Conservation (phyloP, 2,888 invertebrate species). For the Beris chalybata region DNA sequence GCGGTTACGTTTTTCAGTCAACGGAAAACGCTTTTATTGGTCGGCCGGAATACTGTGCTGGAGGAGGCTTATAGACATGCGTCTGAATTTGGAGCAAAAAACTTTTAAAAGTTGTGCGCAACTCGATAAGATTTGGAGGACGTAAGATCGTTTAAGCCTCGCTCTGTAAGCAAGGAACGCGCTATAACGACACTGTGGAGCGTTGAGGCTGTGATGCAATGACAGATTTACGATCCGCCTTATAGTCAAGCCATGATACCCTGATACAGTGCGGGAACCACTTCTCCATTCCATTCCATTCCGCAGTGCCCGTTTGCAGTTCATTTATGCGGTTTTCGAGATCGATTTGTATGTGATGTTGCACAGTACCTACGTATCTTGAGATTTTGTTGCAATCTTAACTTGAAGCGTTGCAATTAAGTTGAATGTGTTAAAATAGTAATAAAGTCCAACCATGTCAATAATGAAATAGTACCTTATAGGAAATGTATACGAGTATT, state of each 20-base stretch:
- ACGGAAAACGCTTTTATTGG: conserved; percentile 27
- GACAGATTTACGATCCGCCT: conserved; percentile 7
- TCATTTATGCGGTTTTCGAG: conserved; percentile 4
- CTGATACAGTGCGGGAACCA: neutral
- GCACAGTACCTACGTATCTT: neutral
- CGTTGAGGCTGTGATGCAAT: conserved; percentile 3
- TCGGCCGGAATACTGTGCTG: neutral
- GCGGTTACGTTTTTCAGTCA: conserved; percentile 34
- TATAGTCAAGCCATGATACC: neutral
- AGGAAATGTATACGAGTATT: too few species aligned
- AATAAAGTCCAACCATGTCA: neutral
- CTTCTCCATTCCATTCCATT: too few species aligned
- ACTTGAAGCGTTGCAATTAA: neutral
- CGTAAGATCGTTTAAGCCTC: too few species aligned
- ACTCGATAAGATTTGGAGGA: too few species aligned
- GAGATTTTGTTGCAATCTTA: conserved; percentile 3
- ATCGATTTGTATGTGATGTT: conserved; percentile 2
- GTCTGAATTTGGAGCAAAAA: conserved; percentile 37
- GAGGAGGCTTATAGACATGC: conserved; percentile 25
- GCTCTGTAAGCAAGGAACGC: too few species aligned
- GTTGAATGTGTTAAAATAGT: conserved; percentile 3
- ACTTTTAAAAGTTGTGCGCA: conserved; percentile 2
- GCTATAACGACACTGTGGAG: neutral
- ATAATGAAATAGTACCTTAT: neutral
- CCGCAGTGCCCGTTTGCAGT: neutral